Base-by-base conservation (phyloP, 2,797 vertebrate species). In the Syngnathus rostellatus region DNA sequence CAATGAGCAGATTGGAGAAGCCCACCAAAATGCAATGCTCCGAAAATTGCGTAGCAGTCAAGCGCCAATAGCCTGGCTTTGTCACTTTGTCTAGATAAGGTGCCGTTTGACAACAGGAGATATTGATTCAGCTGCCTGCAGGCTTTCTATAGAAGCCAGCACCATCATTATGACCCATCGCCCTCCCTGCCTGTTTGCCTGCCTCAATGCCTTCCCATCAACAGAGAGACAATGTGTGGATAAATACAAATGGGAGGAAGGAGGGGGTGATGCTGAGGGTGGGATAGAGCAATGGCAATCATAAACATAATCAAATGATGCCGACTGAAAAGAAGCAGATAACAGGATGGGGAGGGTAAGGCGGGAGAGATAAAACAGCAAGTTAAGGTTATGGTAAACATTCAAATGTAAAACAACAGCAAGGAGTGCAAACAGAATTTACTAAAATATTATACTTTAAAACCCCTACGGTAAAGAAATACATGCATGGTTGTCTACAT, bases 71-170 rank as follows among this genome's bases (percentile, higher is more conserved):
- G 73, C 72, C 70, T 61, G 69, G 46, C 66, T 77, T 66, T 60
- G 70, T 79, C 63, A 40, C 68, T 68, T 69, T 74, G 75, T 72
- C 72, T 64, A 59, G 76, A 71, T 74, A 73, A 81, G 76, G 72
- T 80, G 81, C 79, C 80, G 78, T 82, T 79, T 83, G 81, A 83
- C 85, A 90, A 87, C 81, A 84, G 83, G 73, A 76, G 78, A 73
- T 85, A 90, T 89, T 58, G 84, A 91, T 90, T 85, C 77, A 84
- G 82, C 74, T 70, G 81, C 85, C 86, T 81, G 75, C 72, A 77
- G 81, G 72, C 40, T 89, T 90, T 89, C 90, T 89, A 87, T 88
- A 89, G 87, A 82, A 85, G 76, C 79, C 68, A 78, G 77, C 77
- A 72, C 66, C 85, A 84, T 86, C 76, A 82, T 89, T 87, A 89